Percentiles rank a stretch among this genome's conserved stretches.
Conservation (phyloP, 2,888 invertebrate genomes). For the Drosophila cracens region DNA sequence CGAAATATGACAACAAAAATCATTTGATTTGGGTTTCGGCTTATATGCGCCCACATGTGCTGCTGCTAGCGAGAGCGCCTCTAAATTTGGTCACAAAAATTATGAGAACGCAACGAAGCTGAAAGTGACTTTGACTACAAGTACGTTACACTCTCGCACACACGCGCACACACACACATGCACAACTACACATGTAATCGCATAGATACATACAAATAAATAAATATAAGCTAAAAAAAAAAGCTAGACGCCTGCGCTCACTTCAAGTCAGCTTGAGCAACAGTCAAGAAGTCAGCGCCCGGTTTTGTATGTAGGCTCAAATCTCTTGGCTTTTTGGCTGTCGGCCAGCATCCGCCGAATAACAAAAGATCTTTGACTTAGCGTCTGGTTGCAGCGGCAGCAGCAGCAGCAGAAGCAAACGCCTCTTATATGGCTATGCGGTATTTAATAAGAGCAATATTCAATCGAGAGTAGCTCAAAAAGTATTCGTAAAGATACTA, state of each 20-base stretch:
- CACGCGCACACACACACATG: conserved; percentile 24
- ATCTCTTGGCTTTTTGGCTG: conserved; percentile 45
- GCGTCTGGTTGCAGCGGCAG: conserved; percentile 42
- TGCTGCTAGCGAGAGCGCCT: conserved; percentile 43
- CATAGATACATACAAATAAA: conserved; percentile 23
- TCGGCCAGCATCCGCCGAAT: conserved; percentile 31
- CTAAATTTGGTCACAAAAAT: conserved; percentile 79
- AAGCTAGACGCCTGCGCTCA: conserved; percentile 70
- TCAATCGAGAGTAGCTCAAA: conserved; percentile 37
- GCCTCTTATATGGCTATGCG: conserved; percentile 62
- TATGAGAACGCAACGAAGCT: conserved; percentile 77
- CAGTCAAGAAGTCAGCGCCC: conserved; percentile 61
- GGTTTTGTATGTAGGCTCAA: conserved; percentile 52
- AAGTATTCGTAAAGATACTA: conserved; percentile 12
- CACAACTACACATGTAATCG: conserved; percentile 11
- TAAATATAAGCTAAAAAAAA: conserved; percentile 16
- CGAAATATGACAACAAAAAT: conserved; percentile 56
- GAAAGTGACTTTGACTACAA: conserved; percentile 81
- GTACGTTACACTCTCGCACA: conserved; percentile 58
- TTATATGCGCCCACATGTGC: conserved; percentile 61
- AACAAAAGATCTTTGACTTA: conserved; percentile 64
- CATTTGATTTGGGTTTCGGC: conserved; percentile 38
- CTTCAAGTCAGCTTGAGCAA: conserved; percentile 40
- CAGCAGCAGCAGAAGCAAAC: conserved; percentile 17
- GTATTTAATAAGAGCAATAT: conserved; percentile 54